Conservation (phyloP, 2,888 invertebrate species). For the Sesamia inferens region DNA sequence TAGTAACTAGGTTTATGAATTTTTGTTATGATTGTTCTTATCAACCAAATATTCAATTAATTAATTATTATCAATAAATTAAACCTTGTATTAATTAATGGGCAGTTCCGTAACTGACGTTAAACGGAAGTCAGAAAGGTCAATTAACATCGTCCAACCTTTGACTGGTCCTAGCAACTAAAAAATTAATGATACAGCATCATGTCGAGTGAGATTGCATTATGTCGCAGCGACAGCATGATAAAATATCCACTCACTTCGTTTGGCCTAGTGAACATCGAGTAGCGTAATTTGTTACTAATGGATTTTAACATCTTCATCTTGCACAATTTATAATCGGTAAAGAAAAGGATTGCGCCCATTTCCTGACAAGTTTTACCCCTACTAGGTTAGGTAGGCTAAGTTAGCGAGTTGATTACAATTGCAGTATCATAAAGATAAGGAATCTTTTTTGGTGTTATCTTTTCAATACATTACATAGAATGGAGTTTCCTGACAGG, state of each 20-base stretch:
- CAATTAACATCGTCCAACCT: slow-evolving; percentile 7
- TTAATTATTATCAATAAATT: too few species aligned
- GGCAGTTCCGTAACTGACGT: neutral
- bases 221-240: slow-evolving; percentile 1
- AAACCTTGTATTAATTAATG: neutral
- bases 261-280: neutral
- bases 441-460: neutral
- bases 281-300: neutral
- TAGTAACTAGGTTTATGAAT: too few species aligned
- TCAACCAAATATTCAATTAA: too few species aligned
- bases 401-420: neutral
- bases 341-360: neutral
- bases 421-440: slow-evolving; percentile 4
- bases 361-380: neutral
- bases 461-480: neutral
- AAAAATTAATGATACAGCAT: neutral
- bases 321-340: neutral
- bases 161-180: neutral
- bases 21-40: too few species aligned
- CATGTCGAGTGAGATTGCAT: neutral
- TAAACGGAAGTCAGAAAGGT: slow-evolving; percentile 9
- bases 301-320: neutral
- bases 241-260: neutral
- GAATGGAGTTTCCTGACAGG: neutral
- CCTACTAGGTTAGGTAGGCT: too few species aligned